phyloP scores from a whole-genome alignment of 2,113 vertebrate genomes.

The Dascyllus trimaculatus region DNA sequence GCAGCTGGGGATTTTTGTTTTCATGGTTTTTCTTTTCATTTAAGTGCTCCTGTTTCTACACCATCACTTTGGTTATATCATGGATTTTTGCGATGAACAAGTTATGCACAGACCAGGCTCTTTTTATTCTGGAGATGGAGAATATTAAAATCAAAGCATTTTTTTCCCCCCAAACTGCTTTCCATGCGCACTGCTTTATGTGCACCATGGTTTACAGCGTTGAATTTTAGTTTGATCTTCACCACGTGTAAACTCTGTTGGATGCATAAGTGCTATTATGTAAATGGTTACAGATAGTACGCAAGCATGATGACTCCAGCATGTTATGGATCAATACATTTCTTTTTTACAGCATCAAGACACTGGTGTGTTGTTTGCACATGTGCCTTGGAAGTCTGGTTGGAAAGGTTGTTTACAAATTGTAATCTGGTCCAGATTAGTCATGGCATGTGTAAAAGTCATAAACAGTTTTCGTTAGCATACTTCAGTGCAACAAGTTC shows the following conservation, averaged over 20 bases:
- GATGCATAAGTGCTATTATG: conserved; percentile 14
- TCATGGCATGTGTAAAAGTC: not conserved
- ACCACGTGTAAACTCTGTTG: conserved; percentile 44
- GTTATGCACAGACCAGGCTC: conserved; percentile 5
- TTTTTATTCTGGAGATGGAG: conserved; percentile 38
- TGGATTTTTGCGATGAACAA: conserved; percentile 49
- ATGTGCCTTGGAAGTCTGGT: not conserved
- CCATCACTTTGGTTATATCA: conserved; percentile 34
- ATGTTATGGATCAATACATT: conserved; percentile 22
- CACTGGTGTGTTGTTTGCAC: not conserved
- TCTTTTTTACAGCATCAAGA: not conserved
- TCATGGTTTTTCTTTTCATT: conserved; percentile 44
- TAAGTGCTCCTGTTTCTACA: conserved; percentile 57
- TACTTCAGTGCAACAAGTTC: not conserved
- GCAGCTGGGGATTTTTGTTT: conserved; percentile 72
- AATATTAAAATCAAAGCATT: conserved; percentile 35
- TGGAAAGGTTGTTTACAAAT: not conserved
- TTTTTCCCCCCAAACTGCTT: not conserved
- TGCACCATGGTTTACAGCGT: conserved; percentile 34
- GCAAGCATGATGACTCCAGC: conserved; percentile 22
- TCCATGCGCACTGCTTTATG: conserved; percentile 39
- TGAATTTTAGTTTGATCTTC: conserved; percentile 45
- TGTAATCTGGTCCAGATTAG: conserved; percentile 8
- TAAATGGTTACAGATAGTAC: conserved; percentile 36
- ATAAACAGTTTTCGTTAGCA: conserved; percentile 1